Base-by-base conservation (phyloP, 1,140 invertebrate species). In the Formica exsecta region DNA sequence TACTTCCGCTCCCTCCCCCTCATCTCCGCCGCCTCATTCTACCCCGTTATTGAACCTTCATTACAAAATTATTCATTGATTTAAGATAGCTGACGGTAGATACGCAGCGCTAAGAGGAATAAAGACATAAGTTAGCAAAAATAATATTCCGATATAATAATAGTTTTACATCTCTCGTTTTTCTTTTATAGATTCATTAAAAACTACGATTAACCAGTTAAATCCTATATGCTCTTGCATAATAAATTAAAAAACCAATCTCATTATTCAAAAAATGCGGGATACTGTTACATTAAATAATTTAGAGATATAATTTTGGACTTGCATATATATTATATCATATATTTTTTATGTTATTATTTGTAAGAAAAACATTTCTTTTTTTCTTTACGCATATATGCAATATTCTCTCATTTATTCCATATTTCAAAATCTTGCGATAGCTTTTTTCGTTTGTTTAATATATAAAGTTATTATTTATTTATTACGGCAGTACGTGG, bases 31-130 rank as follows among this genome's bases (percentile, higher is more conserved):
- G 19, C 54, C 76, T 44, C 54, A 48, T 68, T 13, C 51, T 73
- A 54, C 22, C 38, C 79, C 38, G 66, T 73, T 83, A 57, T 83
- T 83, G 79, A 83, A 73, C 79, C 79, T 81, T 81, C 68, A 44
- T 83, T 83, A 83, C 54, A 83, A 83, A 83, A 83, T 83, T 83
- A 83, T 83, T 83, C 79, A 83, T 83, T 83, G 54, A 74, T 73
- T 83, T 83, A 61, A 22, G 68, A 44, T 73, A 73, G 68, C 25
- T 59, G 77, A 80, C 44, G 51, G 65, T 51, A 48, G 13, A 66
- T 25, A 80, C 9, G 76, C 76, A 59, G 19, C 36, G 54, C 16
- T 59, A 54, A 71, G 54, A 81, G 25, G 1, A 73, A 73, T 48
- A 57, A 70, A 48, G 38, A 32, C n/a, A 36, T 73, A 64, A 57